These are phyloP conservation scores for Upupa epops DNA, from an alignment of 2,113 vertebrate genomes.

Conservation along the genomic window DNA sequence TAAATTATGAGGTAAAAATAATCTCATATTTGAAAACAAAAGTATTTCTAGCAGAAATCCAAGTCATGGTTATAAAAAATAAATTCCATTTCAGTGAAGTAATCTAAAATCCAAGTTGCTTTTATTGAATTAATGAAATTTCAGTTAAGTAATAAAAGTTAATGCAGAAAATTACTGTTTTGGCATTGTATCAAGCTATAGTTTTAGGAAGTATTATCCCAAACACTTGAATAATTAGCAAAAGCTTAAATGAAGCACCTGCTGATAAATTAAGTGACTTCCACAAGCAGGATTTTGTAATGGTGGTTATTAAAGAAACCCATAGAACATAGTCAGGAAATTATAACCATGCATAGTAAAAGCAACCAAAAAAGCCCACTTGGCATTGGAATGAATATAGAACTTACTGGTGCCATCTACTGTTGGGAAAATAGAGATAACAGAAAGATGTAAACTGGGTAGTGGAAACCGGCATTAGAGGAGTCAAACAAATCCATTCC, in stretches of 20 bases:
- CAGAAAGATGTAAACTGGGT: background rate
- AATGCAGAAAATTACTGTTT: conserved; percentile 60
- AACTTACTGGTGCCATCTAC: conserved; percentile 67
- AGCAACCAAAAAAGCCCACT: background rate
- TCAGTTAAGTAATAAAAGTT: conserved; percentile 64
- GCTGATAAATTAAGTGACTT: conserved; percentile 54
- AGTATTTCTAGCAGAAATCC: conserved; percentile 36
- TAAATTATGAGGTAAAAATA: background rate
- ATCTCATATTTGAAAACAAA: conserved; percentile 24
- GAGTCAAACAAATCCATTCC: background rate
- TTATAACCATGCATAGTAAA: background rate
- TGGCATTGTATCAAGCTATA: conserved; percentile 67
- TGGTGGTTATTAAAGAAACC: conserved; percentile 15
- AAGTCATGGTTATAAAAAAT: conserved; percentile 43
- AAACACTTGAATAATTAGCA: conserved; percentile 59
- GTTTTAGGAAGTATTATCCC: conserved; percentile 57
- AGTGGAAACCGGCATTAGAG: background rate
- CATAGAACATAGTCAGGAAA: conserved; percentile 8
- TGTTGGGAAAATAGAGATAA: conserved; percentile 30
- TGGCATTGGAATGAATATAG: background rate
- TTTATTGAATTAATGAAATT: conserved; percentile 55
- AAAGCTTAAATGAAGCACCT: conserved; percentile 52
- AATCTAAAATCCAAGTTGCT: conserved; percentile 56
- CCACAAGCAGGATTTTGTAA: conserved; percentile 45
- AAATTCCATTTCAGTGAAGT: conserved; percentile 49